Conservation (phyloP, 2,113 vertebrate genomes). For the Colossoma macropomum region DNA sequence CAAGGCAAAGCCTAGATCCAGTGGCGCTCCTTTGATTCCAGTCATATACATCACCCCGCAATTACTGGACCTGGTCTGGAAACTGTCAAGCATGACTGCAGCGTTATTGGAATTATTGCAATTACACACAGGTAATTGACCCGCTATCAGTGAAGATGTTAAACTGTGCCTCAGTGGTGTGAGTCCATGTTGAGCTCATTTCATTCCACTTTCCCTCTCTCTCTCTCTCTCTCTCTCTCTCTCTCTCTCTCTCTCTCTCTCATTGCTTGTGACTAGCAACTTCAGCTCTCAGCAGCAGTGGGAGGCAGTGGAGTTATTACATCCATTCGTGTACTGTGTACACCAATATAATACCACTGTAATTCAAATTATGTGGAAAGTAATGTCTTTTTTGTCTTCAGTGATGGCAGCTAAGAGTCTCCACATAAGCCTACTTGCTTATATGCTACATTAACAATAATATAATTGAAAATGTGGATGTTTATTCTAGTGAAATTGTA, state of each 20-base stretch:
- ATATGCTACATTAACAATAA: constrained; percentile 29
- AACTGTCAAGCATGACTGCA: constrained; percentile 80
- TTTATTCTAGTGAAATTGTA: constrained; percentile 20
- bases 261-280: not conserved
- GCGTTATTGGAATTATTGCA: constrained; percentile 81
- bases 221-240: not conserved
- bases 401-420: constrained; percentile 1
- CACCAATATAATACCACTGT: constrained; percentile 37
- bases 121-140: constrained; percentile 84
- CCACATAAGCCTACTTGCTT: constrained; percentile 8
- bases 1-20: constrained; percentile 68
- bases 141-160: constrained; percentile 78
- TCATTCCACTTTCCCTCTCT: constrained; percentile 66
- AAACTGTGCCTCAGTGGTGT: constrained; percentile 74
- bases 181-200: constrained; percentile 70
- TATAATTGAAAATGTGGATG: not conserved
- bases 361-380: constrained; percentile 31
- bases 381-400: constrained; percentile 24
- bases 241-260: not conserved
- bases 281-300: not conserved
- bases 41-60: constrained; percentile 79
- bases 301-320: constrained; percentile 36
- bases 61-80: constrained; percentile 79
- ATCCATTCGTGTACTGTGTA: constrained; percentile 54
- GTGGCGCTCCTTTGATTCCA: constrained; percentile 71